Base-by-base conservation (phyloP, 1,140 invertebrate genomes). In the Zeugodacus cucurbitae region DNA sequence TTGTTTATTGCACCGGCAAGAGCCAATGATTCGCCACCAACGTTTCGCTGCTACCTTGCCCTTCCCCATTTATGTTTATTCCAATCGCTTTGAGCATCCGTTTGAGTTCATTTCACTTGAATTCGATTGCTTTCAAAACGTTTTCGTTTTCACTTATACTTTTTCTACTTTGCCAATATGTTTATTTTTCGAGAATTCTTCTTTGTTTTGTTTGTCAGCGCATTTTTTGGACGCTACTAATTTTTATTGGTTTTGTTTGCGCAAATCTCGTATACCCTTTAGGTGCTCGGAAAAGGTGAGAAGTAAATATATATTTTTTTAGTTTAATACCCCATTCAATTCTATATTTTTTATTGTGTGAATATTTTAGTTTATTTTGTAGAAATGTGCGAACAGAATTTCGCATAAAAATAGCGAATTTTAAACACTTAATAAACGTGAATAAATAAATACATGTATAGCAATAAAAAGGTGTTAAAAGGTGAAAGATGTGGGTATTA, bases 91-190 rank as follows among this genome's bases (percentile, higher is more conserved):
- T 41, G 29, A 34, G 62, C 29, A 29, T 67, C 62, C 62, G 17
- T 67, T 67, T 67, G 34, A 74, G 34, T 74, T 74, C 67, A 74
- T 74, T 74, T 74, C 67, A 74, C 67, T 74, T 74, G 34, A 74
- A 37, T 74, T 8, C 67, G 67, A 41, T 74, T 74, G 34, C 67
- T 74, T 74, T 37, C 7, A 74, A 74, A 41, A 74, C 8, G 34
- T 74, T 74, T 74, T 74, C 67, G 22, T 14, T 37, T 74, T 74
- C 67, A 22, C 34, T 70, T 34, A 32, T 70, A 17, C 22, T 34
- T 34, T 70, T 20, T 37, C 14, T 37, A 11, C 22, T 41, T 41
- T 37, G 7, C 0, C 3, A 37, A 74, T 34, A 74, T 37, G 7
- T 74, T 37, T 20, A 37, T 74, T 37, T 22, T 37, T 37, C 67